Base-by-base conservation (phyloP, 2,888 invertebrate species). In the Parnassius orleans region DNA sequence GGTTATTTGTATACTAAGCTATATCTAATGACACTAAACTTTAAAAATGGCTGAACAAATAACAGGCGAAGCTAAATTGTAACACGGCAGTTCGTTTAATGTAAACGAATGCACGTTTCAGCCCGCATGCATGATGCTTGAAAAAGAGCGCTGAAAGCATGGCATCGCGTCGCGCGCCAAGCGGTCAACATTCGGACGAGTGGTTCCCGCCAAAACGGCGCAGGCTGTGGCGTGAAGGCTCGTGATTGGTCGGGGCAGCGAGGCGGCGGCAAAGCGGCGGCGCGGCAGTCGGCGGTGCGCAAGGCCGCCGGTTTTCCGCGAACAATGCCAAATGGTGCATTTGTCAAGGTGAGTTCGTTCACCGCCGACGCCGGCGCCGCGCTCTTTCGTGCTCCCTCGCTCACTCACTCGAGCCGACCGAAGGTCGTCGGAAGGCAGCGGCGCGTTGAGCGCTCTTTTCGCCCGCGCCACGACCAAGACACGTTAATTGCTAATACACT, bases 281-380 rank as follows among this genome's bases (percentile, higher is more conserved):
- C 84, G 65, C 53, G 87, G 53, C 41, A 50, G 84, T 84, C 68
- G 85, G 84, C 84, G 83, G 83, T 83, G 84, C 84, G 88, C 89
- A 90, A 90, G 90, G 89, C 90, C 89, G 89, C 86, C 86, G 88
- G 89, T 91, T 91, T 90, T 90, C 90, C 90, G 90, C 90, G 88
- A 91, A 91, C 91, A 91, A 91, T 90, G 91, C 91, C 91, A 90
- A 91, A 91, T 91, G 90, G 90, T 91, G 91, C 91, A 91, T 91
- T 90, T 90, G 91, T 91, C 91, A 91, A 91, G 91, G 91, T 90
- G 87, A 91, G 90, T 90, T 90, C 91, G 91, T 90, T 90, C 90
- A 90, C 90, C 90, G 90, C 79, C 85, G 88, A 83, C 89, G 89
- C 86, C 81, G 79, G 81, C 77, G 76, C 75, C 72, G 70, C 71